Conservation (phyloP, 2,113 vertebrate species). For the Boulengeromyrus knoepffleri region DNA sequence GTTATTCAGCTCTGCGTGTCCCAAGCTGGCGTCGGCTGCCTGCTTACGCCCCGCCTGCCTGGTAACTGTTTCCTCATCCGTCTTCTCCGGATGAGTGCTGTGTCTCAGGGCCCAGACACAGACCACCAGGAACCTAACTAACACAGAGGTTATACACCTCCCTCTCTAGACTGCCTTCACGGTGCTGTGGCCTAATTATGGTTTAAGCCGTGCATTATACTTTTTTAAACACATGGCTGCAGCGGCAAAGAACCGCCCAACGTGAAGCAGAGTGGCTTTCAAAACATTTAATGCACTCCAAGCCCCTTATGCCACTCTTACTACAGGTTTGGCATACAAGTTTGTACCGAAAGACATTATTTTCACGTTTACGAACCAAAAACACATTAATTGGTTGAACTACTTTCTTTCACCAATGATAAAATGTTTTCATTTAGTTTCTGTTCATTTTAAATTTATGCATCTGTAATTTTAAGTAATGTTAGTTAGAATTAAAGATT, state of each 20-base stretch:
- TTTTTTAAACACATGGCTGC: background rate
- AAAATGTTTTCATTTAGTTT: background rate
- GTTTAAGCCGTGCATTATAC: background rate
- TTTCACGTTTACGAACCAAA: background rate
- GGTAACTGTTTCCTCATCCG: background rate
- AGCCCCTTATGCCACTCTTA: background rate
- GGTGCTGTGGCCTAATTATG: background rate
- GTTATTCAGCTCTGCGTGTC: background rate
- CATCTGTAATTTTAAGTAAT: background rate
- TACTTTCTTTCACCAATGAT: background rate
- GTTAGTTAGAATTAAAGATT: background rate
- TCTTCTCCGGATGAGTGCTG: background rate
- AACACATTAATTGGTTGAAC: background rate
- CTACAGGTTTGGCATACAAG: background rate
- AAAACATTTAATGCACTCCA: background rate
- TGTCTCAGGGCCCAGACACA: background rate
- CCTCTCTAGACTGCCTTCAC: background rate
- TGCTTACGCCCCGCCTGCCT: background rate
- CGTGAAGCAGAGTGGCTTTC: background rate
- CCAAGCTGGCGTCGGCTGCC: background rate
- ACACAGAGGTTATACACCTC: background rate
- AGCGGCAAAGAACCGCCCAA: background rate
- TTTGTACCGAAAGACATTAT: background rate
- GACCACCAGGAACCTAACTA: background rate
- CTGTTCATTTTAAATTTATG: background rate